A percentile compares a stretch with the other conserved stretches of the same genome.
phyloP scores from a whole-genome alignment of 2,797 vertebrate genomes.

The Anomalospiza imberbis region DNA sequence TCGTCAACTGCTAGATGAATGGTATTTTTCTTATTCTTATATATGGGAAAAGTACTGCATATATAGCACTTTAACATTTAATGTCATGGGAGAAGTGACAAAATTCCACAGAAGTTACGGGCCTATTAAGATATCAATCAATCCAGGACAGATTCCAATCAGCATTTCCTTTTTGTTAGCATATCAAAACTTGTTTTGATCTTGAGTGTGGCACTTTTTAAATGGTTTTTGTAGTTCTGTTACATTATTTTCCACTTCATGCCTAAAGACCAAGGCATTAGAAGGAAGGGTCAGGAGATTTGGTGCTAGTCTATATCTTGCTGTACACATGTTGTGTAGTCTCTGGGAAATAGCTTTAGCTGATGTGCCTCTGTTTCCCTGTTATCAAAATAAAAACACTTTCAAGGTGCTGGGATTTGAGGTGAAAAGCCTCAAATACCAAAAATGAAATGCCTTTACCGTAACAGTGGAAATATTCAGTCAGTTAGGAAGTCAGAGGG shows the following conservation, averaged over 20 bases:
- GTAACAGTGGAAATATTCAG: not conserved
- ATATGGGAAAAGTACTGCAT: not conserved
- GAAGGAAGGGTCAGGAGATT: not conserved
- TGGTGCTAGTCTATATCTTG: not conserved
- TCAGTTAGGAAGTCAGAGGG: not conserved
- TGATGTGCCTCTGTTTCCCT: not conserved
- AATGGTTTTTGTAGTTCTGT: not conserved
- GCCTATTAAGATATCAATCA: not conserved
- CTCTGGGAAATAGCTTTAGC: not conserved
- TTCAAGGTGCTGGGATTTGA: not conserved
- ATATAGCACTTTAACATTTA: not conserved
- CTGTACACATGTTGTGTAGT: not conserved
- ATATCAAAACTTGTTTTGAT: conserved; percentile 9
- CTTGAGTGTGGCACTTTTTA: not conserved
- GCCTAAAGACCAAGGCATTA: not conserved
- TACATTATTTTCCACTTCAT: not conserved
- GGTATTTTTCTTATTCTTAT: not conserved
- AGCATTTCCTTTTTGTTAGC: not conserved
- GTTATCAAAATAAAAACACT: not conserved
- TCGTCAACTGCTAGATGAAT: not conserved
- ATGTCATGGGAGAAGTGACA: not conserved
- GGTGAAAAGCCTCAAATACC: not conserved
- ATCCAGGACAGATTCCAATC: not conserved
- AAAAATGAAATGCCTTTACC: not conserved
- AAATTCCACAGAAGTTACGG: not conserved